Evolutionary conservation across 2,888 invertebrate species (phyloP).

Genomic region (Eremobia ochroleuca): DNA sequence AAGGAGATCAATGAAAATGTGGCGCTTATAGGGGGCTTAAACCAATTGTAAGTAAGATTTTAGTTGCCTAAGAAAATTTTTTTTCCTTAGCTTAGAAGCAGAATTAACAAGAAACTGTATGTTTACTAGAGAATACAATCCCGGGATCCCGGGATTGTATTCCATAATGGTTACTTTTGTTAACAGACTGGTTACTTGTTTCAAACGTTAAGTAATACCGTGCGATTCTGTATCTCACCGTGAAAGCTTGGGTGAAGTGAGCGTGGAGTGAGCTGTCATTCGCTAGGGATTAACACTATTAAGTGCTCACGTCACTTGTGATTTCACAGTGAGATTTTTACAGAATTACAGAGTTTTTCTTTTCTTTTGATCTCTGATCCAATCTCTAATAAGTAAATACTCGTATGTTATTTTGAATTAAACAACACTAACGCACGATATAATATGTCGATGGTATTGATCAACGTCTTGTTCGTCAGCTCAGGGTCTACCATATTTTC

Average conservation of each 20-base stretch:
- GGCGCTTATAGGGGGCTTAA: slow-evolving; percentile 61
- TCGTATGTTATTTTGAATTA: not conserved
- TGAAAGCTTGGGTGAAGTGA: no score
- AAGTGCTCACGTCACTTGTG: no score
- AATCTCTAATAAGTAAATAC: not conserved
- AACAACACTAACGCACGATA: not conserved
- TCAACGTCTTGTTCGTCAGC: not conserved
- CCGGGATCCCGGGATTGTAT: no score
- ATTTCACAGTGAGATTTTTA: no score
- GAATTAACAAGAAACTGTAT: not conserved
- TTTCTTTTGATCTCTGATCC: no score
- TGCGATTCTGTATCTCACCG: no score
- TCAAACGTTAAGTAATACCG: not conserved
- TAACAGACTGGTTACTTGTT: not conserved
- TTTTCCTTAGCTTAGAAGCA: not conserved
- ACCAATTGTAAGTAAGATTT: slow-evolving; percentile 61
- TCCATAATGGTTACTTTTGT: not conserved
- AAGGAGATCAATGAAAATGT: slow-evolving; percentile 78
- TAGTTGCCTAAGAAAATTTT: not conserved
- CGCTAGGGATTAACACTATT: no score
- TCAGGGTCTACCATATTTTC: not conserved
- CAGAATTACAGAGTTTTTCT: no score
- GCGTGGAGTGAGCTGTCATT: no score
- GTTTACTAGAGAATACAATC: no score
- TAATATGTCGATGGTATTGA: not conserved